A percentile compares a stretch with the other conserved stretches of the same genome.
Conservation (phyloP, 2,113 vertebrate genomes). For the Stomatorhinus ivindoensis region DNA sequence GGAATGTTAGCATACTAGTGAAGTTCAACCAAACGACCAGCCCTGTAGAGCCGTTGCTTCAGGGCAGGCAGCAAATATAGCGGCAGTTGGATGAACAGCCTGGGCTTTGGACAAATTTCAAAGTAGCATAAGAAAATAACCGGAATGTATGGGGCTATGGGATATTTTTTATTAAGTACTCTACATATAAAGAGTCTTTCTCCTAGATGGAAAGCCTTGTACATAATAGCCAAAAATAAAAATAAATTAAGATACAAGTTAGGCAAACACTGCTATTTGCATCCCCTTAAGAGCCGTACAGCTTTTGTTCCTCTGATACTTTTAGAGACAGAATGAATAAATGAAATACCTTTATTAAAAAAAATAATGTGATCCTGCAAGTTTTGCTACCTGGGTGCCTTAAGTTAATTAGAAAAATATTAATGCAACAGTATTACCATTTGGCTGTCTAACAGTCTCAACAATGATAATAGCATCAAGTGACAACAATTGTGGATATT, state of each 20-base stretch:
- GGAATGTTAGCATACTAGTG: not conserved
- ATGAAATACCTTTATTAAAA: not conserved
- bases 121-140: not conserved
- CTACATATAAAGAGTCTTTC: not conserved
- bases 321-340: not conserved
- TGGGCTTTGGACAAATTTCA: not conserved
- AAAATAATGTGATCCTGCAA: not conserved
- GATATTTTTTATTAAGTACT: not conserved
- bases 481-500: not conserved
- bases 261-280: not conserved
- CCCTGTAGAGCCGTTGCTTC: not conserved
- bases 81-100: not conserved
- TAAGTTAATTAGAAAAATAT: not conserved
- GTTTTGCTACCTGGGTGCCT: not conserved
- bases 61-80: not conserved
- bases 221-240: not conserved
- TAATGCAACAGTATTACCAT: not conserved
- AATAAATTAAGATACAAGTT: not conserved
- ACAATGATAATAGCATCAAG: not conserved
- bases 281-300: not conserved
- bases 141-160: not conserved
- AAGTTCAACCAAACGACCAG: not conserved
- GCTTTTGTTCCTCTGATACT: not conserved
- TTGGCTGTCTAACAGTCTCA: not conserved
- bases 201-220: not conserved